Base-by-base conservation (phyloP, 2,113 vertebrate species). In the Nerophis ophidion region DNA sequence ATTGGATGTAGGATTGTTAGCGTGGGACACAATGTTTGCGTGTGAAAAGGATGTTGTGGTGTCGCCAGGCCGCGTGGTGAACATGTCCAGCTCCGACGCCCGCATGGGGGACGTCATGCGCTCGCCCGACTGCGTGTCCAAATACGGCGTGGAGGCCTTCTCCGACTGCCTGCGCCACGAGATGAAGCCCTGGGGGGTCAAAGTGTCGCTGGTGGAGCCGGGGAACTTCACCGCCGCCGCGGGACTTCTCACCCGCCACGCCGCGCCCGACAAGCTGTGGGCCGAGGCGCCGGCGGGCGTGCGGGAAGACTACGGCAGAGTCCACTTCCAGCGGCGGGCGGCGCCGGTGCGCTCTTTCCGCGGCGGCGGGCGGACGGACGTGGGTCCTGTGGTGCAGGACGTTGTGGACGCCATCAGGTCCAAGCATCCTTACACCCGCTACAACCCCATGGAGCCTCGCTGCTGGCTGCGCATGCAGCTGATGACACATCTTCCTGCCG, bases 151-250 rank as follows among this genome's bases (percentile, higher is more conserved):
- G 61, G 90, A 93, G 45, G 93, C 90, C 0, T 96, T 95, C 60
- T 93, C 92, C 0, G 92, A 93, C 76, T 95, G 94, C 84, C 89
- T 95, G 6, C 75, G 92, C 66, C 91, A 93, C 42, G 93, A 95
- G 81, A 94, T 95, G 93, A 92, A 91, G 77, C 51, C 70, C 53
- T 94, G 93, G 93, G 92, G 91, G 0, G 92, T 94, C 0, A 89
- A 87, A 1, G 92, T 96, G 60, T 87, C 90, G 38, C 13, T 91
- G 4, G 14, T 95, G 0, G 92, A 95, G 66, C 92, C 92, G 0
- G 89, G 93, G 0, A 95, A 94, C 89, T 94, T 91, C 0, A 84
- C 92, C 14, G 87, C 87, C 4, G 93, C 93, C 14, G 92, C 92
- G 0, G 89, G 91, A 47, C 92, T 92, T 81, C 71, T 93, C 57